Percentiles rank a stretch among this genome's conserved stretches.
Conservation (phyloP, 92 coral and sea anemone genomes). For the Epizoanthus ramosus region DNA sequence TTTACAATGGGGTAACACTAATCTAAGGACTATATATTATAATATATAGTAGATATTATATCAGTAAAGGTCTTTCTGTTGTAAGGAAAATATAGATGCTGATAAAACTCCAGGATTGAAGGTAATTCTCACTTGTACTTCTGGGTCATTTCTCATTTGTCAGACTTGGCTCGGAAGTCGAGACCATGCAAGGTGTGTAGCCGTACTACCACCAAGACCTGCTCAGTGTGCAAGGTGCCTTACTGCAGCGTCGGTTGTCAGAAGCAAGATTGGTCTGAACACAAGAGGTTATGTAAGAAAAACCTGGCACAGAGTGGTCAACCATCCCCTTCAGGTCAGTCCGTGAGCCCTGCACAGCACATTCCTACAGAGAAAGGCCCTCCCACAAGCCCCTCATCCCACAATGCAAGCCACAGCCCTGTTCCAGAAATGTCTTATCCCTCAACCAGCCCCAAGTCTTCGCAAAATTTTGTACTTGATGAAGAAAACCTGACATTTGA, state of each 20-base stretch:
- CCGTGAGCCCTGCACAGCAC: neutral
- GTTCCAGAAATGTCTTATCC: neutral
- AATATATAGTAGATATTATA: no score
- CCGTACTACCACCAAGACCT: constrained; percentile 66
- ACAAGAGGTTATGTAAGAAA: constrained; percentile 65
- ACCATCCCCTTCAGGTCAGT: neutral
- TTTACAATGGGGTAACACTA: no score
- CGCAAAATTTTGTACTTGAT: constrained; percentile 7
- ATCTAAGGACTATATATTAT: no score
- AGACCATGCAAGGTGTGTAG: constrained; percentile 82
- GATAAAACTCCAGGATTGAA: neutral
- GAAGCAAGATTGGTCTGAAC: constrained; percentile 77
- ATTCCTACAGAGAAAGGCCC: neutral
- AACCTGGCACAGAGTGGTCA: neutral
- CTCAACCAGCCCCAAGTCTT: neutral
- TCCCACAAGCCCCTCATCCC: neutral
- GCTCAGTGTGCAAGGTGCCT: constrained; percentile 87
- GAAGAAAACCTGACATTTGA: constrained; percentile 50
- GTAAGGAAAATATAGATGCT: no score
- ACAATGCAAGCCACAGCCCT: neutral
- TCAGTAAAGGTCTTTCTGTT: no score
- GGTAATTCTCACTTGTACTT: neutral
- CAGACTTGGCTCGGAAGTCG: neutral
- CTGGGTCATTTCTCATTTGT: neutral
- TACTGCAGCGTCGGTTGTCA: constrained; percentile 96